phyloP scores from a whole-genome alignment of 1,140 invertebrate species.

The Heliconius melpomene region DNA sequence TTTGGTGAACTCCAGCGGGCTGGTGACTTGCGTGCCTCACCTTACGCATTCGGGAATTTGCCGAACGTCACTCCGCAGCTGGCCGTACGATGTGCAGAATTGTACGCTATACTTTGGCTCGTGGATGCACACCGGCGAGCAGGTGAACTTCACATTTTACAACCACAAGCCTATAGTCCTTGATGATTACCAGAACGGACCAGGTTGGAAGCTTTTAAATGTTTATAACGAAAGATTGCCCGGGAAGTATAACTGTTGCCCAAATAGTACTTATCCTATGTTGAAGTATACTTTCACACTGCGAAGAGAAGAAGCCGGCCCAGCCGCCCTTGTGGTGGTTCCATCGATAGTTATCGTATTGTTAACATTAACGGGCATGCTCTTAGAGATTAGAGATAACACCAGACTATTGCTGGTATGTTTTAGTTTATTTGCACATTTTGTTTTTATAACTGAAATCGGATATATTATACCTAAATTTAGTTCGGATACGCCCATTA shows the following conservation, averaged over 20 bases:
- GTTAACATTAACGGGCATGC: conserved; percentile 58
- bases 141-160: conserved; percentile 80
- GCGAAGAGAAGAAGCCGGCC: conserved; percentile 65
- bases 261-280: conserved; percentile 70
- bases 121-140: conserved; percentile 83
- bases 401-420: conserved; percentile 61
- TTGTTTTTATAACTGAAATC: conserved; percentile 67
- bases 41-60: conserved; percentile 77
- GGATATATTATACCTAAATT: conserved; percentile 70
- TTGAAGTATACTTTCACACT: conserved; percentile 69
- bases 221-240: conserved; percentile 57
- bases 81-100: conserved; percentile 81
- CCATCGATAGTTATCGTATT: conserved; percentile 62
- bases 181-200: conserved; percentile 65
- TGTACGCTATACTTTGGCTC: conserved; percentile 80
- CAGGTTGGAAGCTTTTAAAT: conserved; percentile 63
- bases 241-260: conserved; percentile 61
- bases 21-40: conserved; percentile 77
- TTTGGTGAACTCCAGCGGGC: conserved; percentile 62
- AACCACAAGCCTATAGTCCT: conserved; percentile 52
- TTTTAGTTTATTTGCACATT: conserved; percentile 73
- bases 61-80: conserved; percentile 70
- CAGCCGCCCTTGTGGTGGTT: conserved; percentile 66
- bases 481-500: conserved; percentile 66
- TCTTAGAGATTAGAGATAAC: conserved; percentile 67